A percentile compares a stretch with the other conserved stretches of the same genome.
These are phyloP conservation scores for Venusia cambrica DNA, from an alignment of 2,888 invertebrate genomes.

Conservation along the genomic window DNA sequence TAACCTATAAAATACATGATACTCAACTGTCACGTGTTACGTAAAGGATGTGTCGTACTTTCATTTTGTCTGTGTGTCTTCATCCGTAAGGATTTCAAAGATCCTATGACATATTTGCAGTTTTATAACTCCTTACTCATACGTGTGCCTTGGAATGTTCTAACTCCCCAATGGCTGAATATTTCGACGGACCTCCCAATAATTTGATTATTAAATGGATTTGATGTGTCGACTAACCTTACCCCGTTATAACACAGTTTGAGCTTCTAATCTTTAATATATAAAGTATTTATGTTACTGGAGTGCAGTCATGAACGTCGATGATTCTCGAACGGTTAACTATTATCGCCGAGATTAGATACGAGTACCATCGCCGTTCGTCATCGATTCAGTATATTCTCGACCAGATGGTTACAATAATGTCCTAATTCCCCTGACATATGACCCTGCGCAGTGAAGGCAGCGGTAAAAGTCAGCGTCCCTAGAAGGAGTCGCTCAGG, in stretches of 20 bases:
- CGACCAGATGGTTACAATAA: conserved; percentile 60
- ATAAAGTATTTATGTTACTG: conserved; percentile 31
- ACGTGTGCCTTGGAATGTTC: conserved; percentile 24
- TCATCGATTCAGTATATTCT: conserved; percentile 27
- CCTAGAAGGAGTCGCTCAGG: conserved; percentile 67
- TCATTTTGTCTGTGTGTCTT: conserved; percentile 28
- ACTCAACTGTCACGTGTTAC: conserved; percentile 15
- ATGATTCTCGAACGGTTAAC: conserved; percentile 34
- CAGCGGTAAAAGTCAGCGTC: conserved; percentile 66
- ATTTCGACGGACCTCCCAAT: conserved; percentile 24
- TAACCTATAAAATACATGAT: too few species aligned
- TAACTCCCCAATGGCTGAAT: conserved; percentile 16
- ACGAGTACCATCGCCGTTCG: conserved; percentile 30
- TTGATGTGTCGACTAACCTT: conserved; percentile 37
- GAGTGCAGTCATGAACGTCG: conserved; percentile 32
- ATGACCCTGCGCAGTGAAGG: conserved; percentile 70
- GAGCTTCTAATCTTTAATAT: conserved; percentile 35
- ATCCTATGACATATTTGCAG: conserved; percentile 21
- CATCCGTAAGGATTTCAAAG: conserved; percentile 24
- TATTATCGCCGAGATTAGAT: conserved; percentile 43
- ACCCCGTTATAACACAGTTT: conserved; percentile 41
- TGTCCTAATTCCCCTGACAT: conserved; percentile 74
- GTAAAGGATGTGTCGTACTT: conserved; percentile 30
- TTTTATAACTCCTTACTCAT: conserved; percentile 27
- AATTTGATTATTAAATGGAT: conserved; percentile 34